Base-by-base conservation (phyloP, 2,797 vertebrate genomes). In the Cirrhinus mrigala region DNA sequence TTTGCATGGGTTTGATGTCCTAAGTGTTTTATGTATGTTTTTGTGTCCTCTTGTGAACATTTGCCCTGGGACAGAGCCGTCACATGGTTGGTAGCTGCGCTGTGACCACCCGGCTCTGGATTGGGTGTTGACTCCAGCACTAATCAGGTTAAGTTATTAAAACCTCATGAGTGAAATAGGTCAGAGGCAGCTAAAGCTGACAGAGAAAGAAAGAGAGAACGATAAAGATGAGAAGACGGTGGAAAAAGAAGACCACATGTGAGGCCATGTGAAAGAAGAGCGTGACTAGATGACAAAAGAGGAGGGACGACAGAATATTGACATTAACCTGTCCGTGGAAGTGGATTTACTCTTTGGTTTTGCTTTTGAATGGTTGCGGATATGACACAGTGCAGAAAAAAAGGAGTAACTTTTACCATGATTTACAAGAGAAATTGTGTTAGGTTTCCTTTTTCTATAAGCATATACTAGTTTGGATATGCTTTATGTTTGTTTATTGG, bases 111-210 rank as follows among this genome's bases (percentile, higher is more conserved):
- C 37, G 62, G 81, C 87, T 90, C 84, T 22, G 88, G 84, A 91
- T 81, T 64, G 73, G 85, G 73, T 87, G 89, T 84, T 90, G 91
- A 89, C 89, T 88, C 75, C 77, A 87, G 60, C 52, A 85, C 88
- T 95, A 95, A 95, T 95, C 92, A 94, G 93, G 92, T 95, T 95
- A 95, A 93, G 94, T 92, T 94, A 94, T 93, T 95, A 94, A 91
- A 90, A 92, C 90, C 92, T 90, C 82, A 86, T 24, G 46, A 90
- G 86, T 89, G 93, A 95, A 95, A 86, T 95, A 87, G 94, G 95
- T 96, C 95, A 95, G 89, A 76, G 84, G 27, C 82, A 86, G 87
- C 91, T 94, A 87, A 91, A 92, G 84, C 85, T 64, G 44, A 75
- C 50, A 29, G 71, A 84, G 68, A 84, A 60, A 81, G 85, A 79